Base-by-base conservation (phyloP, 2,113 vertebrate species). In the Esox niger region DNA sequence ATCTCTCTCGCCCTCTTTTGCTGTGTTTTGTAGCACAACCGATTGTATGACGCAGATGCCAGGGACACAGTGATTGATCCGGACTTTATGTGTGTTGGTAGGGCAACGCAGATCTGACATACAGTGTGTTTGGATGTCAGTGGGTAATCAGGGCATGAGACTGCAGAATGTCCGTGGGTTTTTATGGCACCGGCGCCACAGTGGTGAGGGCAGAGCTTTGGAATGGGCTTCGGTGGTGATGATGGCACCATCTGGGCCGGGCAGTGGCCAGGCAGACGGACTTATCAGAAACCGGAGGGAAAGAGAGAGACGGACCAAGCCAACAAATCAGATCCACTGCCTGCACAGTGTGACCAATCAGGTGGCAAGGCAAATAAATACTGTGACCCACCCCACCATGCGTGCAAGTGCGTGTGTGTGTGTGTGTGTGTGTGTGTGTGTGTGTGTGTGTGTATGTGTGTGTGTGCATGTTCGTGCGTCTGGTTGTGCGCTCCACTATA, bases 281-380 rank as follows among this genome's bases (percentile, higher is more conserved):
- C 73, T 55, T 21, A 66, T 71, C 80, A 73, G 78, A 49, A 43
- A n/a, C n/a, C 60, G 68, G 69, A 52, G 32, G 3, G 32, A 30
- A 13, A 35, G 23, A 33, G 25, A 47, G 71, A 76, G 80, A 83
- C 84, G 82, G 79, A 80, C 38, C 13, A 77, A 86, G 76, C 74
- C 81, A 88, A 85, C 77, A 81, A 88, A 84, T 75, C 70, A 72
- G 80, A 82, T 87, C 83, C 79, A 78, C 70, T 70, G 81, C 82
- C 85, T 49, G 10, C 64, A 86, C 54, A 9, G 66, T 76, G 78
- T 80, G 84, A 82, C 86, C 85, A 83, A 72, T 86, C 88, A 88
- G 84, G 85, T 87, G 88, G 82, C 38, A 43, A 10, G 38, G 38
- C 79, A 86, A 89, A 89, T 85, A 73, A 82, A 68, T 79, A 78